Evolutionary conservation across 2,113 vertebrate species (phyloP).

Genomic region (Boulengeromyrus knoepffleri): DNA sequence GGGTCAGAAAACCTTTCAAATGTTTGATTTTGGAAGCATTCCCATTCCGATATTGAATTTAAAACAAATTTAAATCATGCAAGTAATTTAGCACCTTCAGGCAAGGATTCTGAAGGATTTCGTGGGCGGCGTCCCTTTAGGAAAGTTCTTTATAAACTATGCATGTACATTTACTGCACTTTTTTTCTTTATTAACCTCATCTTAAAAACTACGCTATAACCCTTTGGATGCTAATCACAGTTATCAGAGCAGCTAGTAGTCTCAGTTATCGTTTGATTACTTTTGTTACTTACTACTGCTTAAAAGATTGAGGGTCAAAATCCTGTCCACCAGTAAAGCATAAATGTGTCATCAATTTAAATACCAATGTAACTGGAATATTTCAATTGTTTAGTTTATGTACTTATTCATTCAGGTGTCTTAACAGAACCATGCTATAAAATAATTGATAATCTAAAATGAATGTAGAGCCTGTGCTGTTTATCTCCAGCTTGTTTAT

Average conservation of each 20-base stretch:
- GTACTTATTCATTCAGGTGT: neutral
- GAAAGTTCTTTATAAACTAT: neutral
- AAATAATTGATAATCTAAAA: neutral
- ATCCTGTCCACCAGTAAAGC: neutral
- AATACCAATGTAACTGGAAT: neutral
- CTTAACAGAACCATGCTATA: neutral
- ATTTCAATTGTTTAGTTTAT: neutral
- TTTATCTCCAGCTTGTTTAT: neutral
- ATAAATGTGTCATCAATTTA: neutral
- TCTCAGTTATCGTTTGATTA: neutral
- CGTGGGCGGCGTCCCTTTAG: neutral
- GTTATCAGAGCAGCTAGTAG: neutral
- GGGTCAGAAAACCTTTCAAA: slow-evolving; percentile 31
- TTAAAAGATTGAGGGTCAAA: neutral
- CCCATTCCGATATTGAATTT: slow-evolving; percentile 26
- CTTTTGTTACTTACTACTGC: neutral
- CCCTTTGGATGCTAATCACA: neutral
- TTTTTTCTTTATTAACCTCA: neutral
- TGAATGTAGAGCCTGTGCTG: neutral
- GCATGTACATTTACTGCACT: neutral
- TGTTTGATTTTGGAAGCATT: slow-evolving; percentile 48
- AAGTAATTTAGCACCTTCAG: slow-evolving; percentile 26
- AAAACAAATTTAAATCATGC: slow-evolving; percentile 27
- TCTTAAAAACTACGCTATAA: neutral
- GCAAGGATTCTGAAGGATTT: neutral